Evolutionary conservation across 2,888 invertebrate species (phyloP).

Genomic region (Tholera decimalis): DNA sequence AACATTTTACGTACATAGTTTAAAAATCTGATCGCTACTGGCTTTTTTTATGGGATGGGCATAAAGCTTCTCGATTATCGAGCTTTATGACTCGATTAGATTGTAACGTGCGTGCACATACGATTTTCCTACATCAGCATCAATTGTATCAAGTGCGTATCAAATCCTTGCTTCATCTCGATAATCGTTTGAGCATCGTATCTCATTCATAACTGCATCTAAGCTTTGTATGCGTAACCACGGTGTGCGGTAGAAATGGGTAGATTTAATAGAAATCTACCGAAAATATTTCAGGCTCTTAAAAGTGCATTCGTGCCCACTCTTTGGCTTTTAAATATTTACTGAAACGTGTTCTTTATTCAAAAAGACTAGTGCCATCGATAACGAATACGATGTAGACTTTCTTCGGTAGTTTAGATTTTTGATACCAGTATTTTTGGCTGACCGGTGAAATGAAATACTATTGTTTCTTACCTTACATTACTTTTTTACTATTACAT

Average conservation of each 20-base stretch:
- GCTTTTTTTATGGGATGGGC: conserved; percentile 35
- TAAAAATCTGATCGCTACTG: conserved; percentile 19
- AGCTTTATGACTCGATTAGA: conserved; percentile 39
- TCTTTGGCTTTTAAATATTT: too few species aligned
- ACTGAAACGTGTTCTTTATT: too few species aligned
- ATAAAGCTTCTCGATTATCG: conserved; percentile 35
- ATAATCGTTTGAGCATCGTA: conserved; percentile 15
- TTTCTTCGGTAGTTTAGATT: too few species aligned
- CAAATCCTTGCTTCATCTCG: not conserved
- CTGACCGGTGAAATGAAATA: too few species aligned
- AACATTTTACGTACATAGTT: conserved; percentile 24
- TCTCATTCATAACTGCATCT: conserved; percentile 3
- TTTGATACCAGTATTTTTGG: too few species aligned
- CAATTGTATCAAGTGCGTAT: conserved; percentile 2
- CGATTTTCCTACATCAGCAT: conserved; percentile 14
- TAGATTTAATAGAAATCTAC: not conserved
- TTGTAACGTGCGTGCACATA: not conserved
- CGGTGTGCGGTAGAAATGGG: not conserved
- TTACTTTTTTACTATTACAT: too few species aligned
- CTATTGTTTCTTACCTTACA: too few species aligned
- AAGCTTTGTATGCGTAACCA: not conserved
- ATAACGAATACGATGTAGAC: too few species aligned
- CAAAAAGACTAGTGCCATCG: too few species aligned
- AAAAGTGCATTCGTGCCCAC: not conserved
- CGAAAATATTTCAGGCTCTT: not conserved